Conservation (phyloP, 2,888 invertebrate species). For the Lutraria lutraria region DNA sequence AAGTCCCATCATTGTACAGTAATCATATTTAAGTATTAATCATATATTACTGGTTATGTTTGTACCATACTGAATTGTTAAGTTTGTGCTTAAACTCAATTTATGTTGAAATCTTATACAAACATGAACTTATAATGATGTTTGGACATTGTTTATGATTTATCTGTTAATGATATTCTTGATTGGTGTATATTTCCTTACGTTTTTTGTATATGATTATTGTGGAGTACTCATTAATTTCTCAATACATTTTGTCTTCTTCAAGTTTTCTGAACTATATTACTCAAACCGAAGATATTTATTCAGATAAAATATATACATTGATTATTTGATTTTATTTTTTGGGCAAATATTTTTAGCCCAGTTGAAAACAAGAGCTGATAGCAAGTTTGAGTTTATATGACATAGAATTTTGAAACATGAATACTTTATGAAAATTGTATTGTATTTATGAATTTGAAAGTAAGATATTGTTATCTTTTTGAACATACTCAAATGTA, state of each 20-base stretch:
- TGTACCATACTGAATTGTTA: not conserved
- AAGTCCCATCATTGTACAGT: not conserved
- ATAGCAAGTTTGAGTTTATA: not conserved
- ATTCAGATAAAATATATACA: not conserved
- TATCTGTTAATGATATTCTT: not conserved
- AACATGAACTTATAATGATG: not conserved
- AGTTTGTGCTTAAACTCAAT: not conserved
- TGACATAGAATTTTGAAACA: not conserved
- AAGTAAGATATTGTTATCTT: not conserved
- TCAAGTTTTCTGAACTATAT: not conserved
- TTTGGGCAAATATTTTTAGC: not conserved
- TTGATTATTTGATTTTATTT: not conserved
- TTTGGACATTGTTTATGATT: not conserved
- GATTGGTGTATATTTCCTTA: conserved; percentile 1
- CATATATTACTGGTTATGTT: not conserved
- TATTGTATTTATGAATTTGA: not conserved
- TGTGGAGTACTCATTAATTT: not conserved
- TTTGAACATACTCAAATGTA: not conserved
- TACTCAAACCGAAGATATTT: not conserved
- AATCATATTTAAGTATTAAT: not conserved
- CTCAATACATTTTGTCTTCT: not conserved
- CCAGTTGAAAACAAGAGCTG: not conserved
- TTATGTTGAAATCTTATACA: not conserved
- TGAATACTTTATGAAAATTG: not conserved
- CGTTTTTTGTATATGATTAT: not conserved